Evolutionary conservation across 2,113 vertebrate genomes (phyloP).

Genomic region (Psilopsiagon aurifrons): DNA sequence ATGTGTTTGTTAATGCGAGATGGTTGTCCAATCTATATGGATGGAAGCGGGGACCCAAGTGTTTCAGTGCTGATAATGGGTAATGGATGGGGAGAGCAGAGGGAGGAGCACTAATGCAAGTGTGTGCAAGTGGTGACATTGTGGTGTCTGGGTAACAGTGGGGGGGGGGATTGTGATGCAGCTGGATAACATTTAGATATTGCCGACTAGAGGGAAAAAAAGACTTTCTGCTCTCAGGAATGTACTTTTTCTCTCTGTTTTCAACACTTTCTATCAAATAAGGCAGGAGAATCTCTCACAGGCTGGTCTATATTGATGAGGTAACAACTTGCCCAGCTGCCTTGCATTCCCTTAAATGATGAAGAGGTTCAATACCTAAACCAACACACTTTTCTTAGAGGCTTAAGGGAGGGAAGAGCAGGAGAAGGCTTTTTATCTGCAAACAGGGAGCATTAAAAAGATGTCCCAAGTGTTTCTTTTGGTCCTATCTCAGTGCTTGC

Average conservation of each 20-base stretch:
- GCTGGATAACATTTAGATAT: background rate
- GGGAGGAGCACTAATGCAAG: background rate
- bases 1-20: background rate
- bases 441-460: background rate
- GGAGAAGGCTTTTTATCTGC: background rate
- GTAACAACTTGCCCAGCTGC: background rate
- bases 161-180: background rate
- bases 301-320: conserved; percentile 1
- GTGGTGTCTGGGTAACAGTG: background rate
- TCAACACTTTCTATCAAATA: background rate
- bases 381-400: conserved; percentile 8
- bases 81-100: conserved; percentile 21
- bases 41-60: background rate
- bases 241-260: background rate
- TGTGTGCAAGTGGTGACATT: background rate
- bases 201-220: background rate
- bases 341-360: conserved; percentile 41
- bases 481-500: background rate
- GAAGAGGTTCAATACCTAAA: conserved; percentile 33
- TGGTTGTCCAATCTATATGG: background rate
- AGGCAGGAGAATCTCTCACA: background rate
- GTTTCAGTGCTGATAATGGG: conserved; percentile 32
- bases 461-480: background rate
- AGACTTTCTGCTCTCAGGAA: background rate
- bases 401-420: background rate